These are phyloP conservation scores for Noctilio leporinus DNA, from an alignment of 2,113 vertebrate genomes.

Conservation along the genomic window DNA sequence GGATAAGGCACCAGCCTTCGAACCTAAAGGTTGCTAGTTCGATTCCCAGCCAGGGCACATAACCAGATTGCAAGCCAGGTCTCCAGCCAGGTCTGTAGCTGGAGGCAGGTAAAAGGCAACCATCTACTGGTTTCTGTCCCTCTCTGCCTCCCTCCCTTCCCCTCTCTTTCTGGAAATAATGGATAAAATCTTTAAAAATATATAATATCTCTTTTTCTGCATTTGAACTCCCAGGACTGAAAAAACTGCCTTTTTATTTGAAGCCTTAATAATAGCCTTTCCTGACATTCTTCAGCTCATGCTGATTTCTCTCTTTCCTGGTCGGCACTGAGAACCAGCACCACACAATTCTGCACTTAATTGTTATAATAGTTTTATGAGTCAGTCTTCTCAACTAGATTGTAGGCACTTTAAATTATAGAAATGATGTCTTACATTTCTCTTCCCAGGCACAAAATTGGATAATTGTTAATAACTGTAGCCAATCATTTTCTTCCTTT, in stretches of 20 bases:
- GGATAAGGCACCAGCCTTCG: too few relatives aligned
- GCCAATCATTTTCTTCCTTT: constrained; percentile 7
- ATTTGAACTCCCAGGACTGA: constrained; percentile 5
- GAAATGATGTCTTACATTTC: constrained; percentile 33
- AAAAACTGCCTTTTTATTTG: constrained; percentile 35
- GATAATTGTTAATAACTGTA: constrained; percentile 35
- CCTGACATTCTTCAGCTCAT: neutral
- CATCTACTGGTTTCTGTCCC: too few relatives aligned
- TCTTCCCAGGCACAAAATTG: constrained; percentile 27
- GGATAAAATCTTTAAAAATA: too few relatives aligned
- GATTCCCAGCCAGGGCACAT: too few relatives aligned
- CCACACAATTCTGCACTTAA: constrained; percentile 34
- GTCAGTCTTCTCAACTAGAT: constrained; percentile 40
- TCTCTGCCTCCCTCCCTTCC: too few relatives aligned
- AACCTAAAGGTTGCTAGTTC: too few relatives aligned
- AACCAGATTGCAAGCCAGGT: too few relatives aligned
- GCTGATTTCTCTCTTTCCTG: neutral
- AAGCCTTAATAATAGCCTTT: constrained; percentile 30
- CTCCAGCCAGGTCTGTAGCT: too few relatives aligned
- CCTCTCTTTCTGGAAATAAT: too few relatives aligned
- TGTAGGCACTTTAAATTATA: constrained; percentile 18
- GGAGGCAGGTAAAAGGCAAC: too few relatives aligned
- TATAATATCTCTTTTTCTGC: neutral
- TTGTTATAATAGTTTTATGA: constrained; percentile 41
- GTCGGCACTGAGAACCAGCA: constrained; percentile 26